A percentile compares a stretch with the other conserved stretches of the same genome.
phyloP scores from a whole-genome alignment of 2,797 vertebrate species.

The Sebastiscus tertius region DNA sequence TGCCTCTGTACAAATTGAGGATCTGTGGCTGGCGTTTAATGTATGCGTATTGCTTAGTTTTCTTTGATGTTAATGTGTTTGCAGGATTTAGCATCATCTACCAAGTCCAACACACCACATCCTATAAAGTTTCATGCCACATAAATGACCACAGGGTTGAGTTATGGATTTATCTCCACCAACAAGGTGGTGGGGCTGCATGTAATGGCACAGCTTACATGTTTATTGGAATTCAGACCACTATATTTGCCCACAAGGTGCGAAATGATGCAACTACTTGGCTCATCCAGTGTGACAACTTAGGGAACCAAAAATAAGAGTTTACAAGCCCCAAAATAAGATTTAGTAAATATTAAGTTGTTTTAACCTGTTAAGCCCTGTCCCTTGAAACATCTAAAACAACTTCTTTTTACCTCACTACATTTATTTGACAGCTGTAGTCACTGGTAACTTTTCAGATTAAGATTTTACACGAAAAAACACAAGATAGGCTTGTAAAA shows the following conservation, averaged over 20 bases:
- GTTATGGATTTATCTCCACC: slow-evolving; percentile 56
- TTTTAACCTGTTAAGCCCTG: not conserved
- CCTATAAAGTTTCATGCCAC: slow-evolving; percentile 45
- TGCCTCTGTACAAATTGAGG: not conserved
- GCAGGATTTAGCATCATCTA: slow-evolving; percentile 37
- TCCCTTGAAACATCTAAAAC: no score
- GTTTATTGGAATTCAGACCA: slow-evolving; percentile 64
- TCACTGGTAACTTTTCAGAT: not conserved
- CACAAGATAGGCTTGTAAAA: no score
- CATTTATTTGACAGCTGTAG: not conserved
- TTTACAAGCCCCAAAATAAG: not conserved
- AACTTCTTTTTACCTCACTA: not conserved
- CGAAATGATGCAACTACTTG: slow-evolving; percentile 54
- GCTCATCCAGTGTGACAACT: slow-evolving; percentile 39
- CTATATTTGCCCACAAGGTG: slow-evolving; percentile 52
- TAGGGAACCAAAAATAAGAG: slow-evolving; percentile 6
- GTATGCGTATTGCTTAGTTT: slow-evolving; percentile 19
- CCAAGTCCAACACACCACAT: slow-evolving; percentile 21
- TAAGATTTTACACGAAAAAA: not conserved
- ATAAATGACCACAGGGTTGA: slow-evolving; percentile 62
- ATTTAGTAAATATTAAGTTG: slow-evolving; percentile 5
- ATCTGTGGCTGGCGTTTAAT: slow-evolving; percentile 35
- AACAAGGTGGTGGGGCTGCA: slow-evolving; percentile 38
- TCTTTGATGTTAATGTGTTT: slow-evolving; percentile 68
- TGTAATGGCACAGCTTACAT: slow-evolving; percentile 56